Base-by-base conservation (phyloP, 2,113 vertebrate genomes). In the Gasterosteus nipponicus region DNA sequence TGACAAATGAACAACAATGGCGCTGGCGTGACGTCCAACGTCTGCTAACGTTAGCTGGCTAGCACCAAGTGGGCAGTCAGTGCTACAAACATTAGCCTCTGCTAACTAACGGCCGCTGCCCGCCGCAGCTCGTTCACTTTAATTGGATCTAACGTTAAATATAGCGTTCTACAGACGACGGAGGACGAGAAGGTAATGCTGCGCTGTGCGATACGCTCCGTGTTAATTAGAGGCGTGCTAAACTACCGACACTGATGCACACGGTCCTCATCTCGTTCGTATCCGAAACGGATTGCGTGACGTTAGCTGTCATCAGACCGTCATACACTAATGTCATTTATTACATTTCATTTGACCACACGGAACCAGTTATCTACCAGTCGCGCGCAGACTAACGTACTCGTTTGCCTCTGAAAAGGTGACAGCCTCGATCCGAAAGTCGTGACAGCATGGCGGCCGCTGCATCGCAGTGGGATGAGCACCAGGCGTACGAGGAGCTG, bases 401-500 rank as follows among this genome's bases (percentile, higher is more conserved):
- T 5, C 11, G 33, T 49, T 35, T 53, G 49, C 22, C 18, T 29
- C 4, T 3, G 5, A 26, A 49, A 51, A 41, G 75, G 60, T 15
- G 53, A 19, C 19, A 54, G 54, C 63, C 41, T 58, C 16, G 16
- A 10, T 5, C 9, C 11, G n/a, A 51, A 15, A 59, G 69, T 75
- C 71, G 69, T 73, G 62, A 84, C 65, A 69, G 62, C 49, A 94
- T 94, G 92, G 91, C 82, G 53, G 59, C 78, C 46, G 49, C 74
- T 65, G 54, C 38, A 66, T 59, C 70, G 42, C 71, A 47, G 58
- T 95, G 94, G 94, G 92, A 94, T 22, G 94, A 95, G 80, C 86
- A 87, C 15, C 82, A 93, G 89, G 94, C 94, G 18, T 95, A 95
- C 10, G 90, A 94, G 63, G 94, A 95, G 92, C 94, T 95, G 67